Conservation (phyloP, 2,797 vertebrate species). For the Myiothlypis chrysogaster region DNA sequence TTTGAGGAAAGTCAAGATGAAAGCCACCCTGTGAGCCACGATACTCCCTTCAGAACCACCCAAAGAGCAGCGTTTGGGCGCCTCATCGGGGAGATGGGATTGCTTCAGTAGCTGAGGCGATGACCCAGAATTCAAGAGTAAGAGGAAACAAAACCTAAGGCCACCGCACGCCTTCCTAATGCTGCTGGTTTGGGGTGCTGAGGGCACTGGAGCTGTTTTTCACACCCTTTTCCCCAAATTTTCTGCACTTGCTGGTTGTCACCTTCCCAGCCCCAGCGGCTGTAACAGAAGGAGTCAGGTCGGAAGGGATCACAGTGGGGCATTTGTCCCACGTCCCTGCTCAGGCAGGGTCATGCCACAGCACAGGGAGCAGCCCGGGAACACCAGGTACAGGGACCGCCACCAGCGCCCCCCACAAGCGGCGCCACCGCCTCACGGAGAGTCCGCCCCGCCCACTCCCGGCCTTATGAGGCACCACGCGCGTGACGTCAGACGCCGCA, state of each 20-base stretch:
- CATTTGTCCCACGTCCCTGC: accelerated
- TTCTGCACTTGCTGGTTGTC: accelerated
- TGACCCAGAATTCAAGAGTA: accelerated
- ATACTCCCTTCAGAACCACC: not conserved
- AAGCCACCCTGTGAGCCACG: accelerated
- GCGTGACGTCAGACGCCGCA: not conserved
- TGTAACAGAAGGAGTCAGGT: accelerated
- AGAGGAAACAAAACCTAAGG: not conserved
- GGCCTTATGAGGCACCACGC: accelerated
- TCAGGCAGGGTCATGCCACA: accelerated
- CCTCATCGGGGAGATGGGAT: accelerated
- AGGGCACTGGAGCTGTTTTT: accelerated
- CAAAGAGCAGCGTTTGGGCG: accelerated
- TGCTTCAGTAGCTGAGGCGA: accelerated
- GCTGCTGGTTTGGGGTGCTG: accelerated
- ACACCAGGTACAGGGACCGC: accelerated
- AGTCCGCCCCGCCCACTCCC: accelerated
- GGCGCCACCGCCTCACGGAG: accelerated
- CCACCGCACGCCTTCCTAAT: accelerated
- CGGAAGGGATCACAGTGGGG: accelerated
- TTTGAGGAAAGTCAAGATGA: not conserved
- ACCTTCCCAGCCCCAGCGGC: no score
- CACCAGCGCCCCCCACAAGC: accelerated
- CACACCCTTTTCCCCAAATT: accelerated
- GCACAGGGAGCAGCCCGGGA: accelerated